A percentile compares a stretch with the other conserved stretches of the same genome.
Evolutionary conservation across 1,140 invertebrate species (phyloP).

Genomic region (Hypsibius dujardini): DNA sequence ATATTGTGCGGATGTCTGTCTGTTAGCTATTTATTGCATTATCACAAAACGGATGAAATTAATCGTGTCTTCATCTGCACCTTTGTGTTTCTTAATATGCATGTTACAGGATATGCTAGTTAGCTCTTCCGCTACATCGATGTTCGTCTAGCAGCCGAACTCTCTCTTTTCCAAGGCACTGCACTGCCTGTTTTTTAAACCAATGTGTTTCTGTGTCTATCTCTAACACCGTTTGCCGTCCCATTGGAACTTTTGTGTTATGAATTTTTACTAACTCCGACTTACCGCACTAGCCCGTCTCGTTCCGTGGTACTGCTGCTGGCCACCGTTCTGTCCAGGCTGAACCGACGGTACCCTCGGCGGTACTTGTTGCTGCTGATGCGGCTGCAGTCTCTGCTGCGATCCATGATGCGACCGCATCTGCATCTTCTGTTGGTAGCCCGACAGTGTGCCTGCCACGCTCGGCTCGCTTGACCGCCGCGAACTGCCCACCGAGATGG

Average conservation of each 20-base stretch:
- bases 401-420: background rate
- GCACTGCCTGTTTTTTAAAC: no score
- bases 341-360: background rate
- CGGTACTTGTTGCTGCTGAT: background rate
- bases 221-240: no score
- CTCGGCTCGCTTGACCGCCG: conserved; percentile 46
- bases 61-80: no score
- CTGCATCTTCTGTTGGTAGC: conserved; percentile 15
- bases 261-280: conserved; percentile 25
- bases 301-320: conserved; percentile 1
- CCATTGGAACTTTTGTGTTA: background rate
- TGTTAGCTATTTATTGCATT: no score
- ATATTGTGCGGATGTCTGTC: no score
- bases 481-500: conserved; percentile 65
- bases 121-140: no score
- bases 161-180: no score
- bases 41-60: no score
- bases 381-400: background rate
- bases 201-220: no score
- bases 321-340: background rate
- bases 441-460: background rate
- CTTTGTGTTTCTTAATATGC: no score
- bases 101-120: no score
- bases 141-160: no score
- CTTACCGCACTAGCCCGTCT: background rate